Conservation (phyloP, 2,797 vertebrate species). For the Myotis myotis region DNA sequence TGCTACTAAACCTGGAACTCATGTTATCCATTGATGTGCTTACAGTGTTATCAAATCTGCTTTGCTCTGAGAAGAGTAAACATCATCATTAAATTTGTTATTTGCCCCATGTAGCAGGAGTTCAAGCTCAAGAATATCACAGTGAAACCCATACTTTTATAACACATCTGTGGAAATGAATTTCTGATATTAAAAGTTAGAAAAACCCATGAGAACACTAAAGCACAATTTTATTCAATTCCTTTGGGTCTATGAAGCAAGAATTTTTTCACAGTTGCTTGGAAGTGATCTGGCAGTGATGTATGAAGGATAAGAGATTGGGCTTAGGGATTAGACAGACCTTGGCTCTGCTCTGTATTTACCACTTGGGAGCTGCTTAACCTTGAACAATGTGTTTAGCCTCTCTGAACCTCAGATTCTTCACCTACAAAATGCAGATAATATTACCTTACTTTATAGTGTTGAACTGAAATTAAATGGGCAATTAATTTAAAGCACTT, state of each 20-base stretch:
- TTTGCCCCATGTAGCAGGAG: not conserved
- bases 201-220: not conserved
- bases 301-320: not conserved
- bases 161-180: not conserved
- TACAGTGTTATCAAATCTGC: not conserved
- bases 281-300: not conserved
- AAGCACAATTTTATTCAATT: not conserved
- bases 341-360: conserved; percentile 34
- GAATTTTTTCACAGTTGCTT: not conserved
- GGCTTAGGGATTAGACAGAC: not conserved
- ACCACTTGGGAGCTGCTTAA: conserved; percentile 55
- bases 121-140: not conserved
- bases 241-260: not conserved
- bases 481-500: conserved; percentile 67
- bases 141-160: not conserved
- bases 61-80: conserved; percentile 23
- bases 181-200: not conserved
- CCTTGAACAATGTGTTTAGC: conserved; percentile 68
- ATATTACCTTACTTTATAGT: conserved; percentile 60
- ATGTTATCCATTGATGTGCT: not conserved
- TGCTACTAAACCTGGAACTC: not conserved
- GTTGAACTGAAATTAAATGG: conserved; percentile 68
- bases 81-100: conserved; percentile 10
- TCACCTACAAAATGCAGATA: conserved; percentile 58
- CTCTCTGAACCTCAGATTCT: conserved; percentile 51